Base-by-base conservation (phyloP, 2,113 vertebrate species). In the Mesembrinibis cayennensis region DNA sequence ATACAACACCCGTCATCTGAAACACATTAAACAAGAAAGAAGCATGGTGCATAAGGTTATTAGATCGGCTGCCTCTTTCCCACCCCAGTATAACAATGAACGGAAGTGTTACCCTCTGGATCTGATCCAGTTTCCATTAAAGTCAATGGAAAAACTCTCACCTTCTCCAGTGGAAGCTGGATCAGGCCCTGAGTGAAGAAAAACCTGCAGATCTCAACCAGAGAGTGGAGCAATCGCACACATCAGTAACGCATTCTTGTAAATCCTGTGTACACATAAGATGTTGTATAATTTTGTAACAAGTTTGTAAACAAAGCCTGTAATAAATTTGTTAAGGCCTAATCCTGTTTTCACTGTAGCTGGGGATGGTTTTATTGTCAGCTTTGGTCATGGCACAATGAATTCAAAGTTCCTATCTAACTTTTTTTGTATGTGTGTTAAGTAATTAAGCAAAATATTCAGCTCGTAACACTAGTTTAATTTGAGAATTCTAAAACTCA, bases 211-310 rank as follows among this genome's bases (percentile, higher is more conserved):
- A 25, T 69, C 49, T 89, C 17, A 8, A 49, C 40, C 65, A 38
- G 81, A 61, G 70, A 93, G 69, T 3, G 4, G 77, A 87, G 73
- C 62, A 66, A 59, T 70, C 3, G 3, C 74, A 73, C 66, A 42
- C 66, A 53, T 89, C 65, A 53, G 45, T 82, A 76, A 85, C 2
- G 0, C 1, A 0, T 82, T 91, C 89, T 85, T 94, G 78, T 94
- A 97, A 97, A 95, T 77, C 89, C 42, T 85, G 70, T 96, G 90
- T 95, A 94, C 5, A 0, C 91, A 56, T 80, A 95, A 96, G 70
- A 91, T 93, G 78, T 78, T 97, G 97, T 96, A 82, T 97, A 95
- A 96, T 97, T 97, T 95, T 96, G 94, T 95, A 97, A 95, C 11
- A 5, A 89, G 62, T 97, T 94, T 95, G 94, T 95, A 96, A 94